Base-by-base conservation (phyloP, 2,888 invertebrate species). In the Cerceris rybyensis region DNA sequence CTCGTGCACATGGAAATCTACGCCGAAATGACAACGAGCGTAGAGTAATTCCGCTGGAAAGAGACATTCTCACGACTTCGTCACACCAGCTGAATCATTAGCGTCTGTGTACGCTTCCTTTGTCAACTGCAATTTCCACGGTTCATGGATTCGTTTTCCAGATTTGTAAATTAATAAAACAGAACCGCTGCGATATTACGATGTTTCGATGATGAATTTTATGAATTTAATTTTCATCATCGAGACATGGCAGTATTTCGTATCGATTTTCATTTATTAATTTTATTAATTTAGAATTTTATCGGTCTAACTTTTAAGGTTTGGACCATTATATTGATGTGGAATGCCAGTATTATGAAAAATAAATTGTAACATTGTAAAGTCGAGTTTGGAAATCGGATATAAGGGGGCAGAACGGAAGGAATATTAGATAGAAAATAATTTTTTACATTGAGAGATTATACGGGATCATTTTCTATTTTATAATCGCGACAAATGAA, bases 41-140 rank as follows among this genome's bases (percentile, higher is more conserved):
- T 42, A 14, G 46, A 57, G 39, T 70, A 66, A 66, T 58, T 63
- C 46, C 43, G 7, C 13, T 17, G 57, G 11, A 63, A 57, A 70
- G 64, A 78, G 16, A 50, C 28, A 28, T 28, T 28, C n/a, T 66
- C 16, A 41, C 43, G 70, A 52, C 13, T 60, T n/a, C 14, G 13
- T 9, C 42, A 11, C 17, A 28, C 49, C 39, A 42, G 14, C 16
- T 7, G 65, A 65, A 50, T 74, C 70, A 57, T 78, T 78, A 70
- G 66, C 50, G 70, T 55, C 60, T 49, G 46, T 42, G 43, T 60
- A 17, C 17, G 28, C 64, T 77, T 52, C 69, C 66, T 78, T 67
- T 70, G 58, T 63, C 65, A 67, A 66, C 28, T n/a, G n/a, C 6
- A 6, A 11, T 11, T n/a, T 50, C 7, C n/a, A 5, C 50, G 5